Evolutionary conservation across 2,797 vertebrate species (phyloP).

Genomic region (Lagodon rhomboides): DNA sequence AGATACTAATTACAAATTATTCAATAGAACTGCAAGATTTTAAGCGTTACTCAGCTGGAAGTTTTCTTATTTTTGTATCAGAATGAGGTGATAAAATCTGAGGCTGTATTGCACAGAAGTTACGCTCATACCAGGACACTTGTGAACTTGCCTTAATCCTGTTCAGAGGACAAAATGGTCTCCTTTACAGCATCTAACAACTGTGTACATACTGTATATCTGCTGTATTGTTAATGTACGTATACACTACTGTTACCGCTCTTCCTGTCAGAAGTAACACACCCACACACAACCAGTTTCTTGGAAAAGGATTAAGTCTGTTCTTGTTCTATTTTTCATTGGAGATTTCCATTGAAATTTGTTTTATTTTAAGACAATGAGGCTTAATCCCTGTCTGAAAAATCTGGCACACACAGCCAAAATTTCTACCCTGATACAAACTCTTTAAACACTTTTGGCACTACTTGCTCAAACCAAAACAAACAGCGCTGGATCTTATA

Average conservation of each 20-base stretch:
- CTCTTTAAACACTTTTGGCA: slow-evolving; percentile 23
- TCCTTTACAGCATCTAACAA: slow-evolving; percentile 65
- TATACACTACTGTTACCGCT: slow-evolving; percentile 45
- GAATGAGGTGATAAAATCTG: slow-evolving; percentile 46
- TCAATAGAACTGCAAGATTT: slow-evolving; percentile 33
- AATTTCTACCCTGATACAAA: slow-evolving; percentile 19
- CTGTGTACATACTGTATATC: slow-evolving; percentile 75
- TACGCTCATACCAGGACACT: slow-evolving; percentile 65
- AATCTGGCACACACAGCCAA: slow-evolving; percentile 19
- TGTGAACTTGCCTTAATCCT: slow-evolving; percentile 82
- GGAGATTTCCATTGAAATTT: slow-evolving; percentile 11
- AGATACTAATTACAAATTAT: slow-evolving; percentile 14
- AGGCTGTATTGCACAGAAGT: slow-evolving; percentile 51
- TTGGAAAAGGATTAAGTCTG: slow-evolving; percentile 29
- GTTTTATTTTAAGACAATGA: not conserved
- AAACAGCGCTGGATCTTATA: slow-evolving; percentile 28
- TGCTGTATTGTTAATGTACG: slow-evolving; percentile 54
- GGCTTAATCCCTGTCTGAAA: slow-evolving; percentile 22
- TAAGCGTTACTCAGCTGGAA: slow-evolving; percentile 38
- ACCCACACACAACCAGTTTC: slow-evolving; percentile 16
- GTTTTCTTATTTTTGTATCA: slow-evolving; percentile 65
- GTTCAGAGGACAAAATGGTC: slow-evolving; percentile 66
- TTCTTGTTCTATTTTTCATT: slow-evolving; percentile 17
- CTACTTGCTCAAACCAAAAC: slow-evolving; percentile 46
- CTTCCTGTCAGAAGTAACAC: slow-evolving; percentile 55